These are phyloP conservation scores for Phortica okadai DNA, from an alignment of 2,888 invertebrate genomes.

Conservation along the genomic window DNA sequence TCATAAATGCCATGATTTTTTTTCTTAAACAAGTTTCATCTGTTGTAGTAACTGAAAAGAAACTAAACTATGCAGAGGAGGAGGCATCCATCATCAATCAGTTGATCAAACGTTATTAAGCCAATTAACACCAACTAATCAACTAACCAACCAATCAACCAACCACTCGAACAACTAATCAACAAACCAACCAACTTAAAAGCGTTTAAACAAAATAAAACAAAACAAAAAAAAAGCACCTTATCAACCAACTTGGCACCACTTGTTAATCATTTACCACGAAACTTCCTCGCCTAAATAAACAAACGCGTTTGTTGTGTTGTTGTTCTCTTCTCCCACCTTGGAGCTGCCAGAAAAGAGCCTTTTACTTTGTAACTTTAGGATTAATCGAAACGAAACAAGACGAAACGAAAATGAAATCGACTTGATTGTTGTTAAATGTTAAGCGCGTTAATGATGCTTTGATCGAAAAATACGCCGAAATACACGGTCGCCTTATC, in stretches of 20 bases:
- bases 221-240: background rate
- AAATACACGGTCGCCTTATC: background rate
- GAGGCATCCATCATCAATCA: background rate
- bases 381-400: background rate
- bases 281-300: background rate
- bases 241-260: background rate
- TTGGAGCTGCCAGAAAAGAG: slow-evolving; percentile 32
- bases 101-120: background rate
- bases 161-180: background rate
- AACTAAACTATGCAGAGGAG: slow-evolving; percentile 16
- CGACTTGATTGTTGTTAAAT: background rate
- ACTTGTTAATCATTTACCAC: background rate
- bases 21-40: slow-evolving; percentile 34
- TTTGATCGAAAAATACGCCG: background rate
- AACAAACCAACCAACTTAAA: no score
- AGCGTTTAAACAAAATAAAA: background rate
- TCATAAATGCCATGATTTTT: slow-evolving; percentile 6
- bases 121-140: background rate
- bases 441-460: background rate
- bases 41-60: slow-evolving; percentile 44
- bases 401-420: background rate
- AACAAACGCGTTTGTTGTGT: slow-evolving; percentile 1
- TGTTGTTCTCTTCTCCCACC: background rate
- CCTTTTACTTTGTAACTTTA: slow-evolving; percentile 26
- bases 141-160: background rate